Evolutionary conservation across 2,797 vertebrate species (phyloP), one percentile per base, ranked within the genome.

Genomic region (Coreius guichenoti): DNA sequence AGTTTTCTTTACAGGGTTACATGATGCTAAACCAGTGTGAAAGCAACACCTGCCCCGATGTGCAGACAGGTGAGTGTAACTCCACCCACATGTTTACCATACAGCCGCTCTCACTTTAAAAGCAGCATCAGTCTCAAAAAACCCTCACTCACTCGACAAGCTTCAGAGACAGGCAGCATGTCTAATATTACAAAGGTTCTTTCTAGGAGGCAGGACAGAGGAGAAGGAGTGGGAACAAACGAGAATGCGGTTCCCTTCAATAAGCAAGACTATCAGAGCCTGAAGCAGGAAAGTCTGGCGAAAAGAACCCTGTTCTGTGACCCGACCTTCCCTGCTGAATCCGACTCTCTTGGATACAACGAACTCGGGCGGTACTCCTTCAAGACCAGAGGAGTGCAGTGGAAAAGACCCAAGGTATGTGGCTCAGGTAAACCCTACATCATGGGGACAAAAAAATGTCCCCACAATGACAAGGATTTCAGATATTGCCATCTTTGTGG

Each of bases 271-370:
- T 97, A 94, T 3, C 91, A 95, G 85, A 33, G 86, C 16, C 93
- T 98, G 83, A 93, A 43, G 14, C 87, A 87, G 3, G 75, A 92
- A 43, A 96, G 96, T 79, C 89, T 97, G 83, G 91, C 88, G 82
- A 93, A 58, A 0, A 90, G 92, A 1, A 69, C 81, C 5, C 92
- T 97, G 36, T 98, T 97, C 67, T 93, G 95, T 8, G 97, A 98
- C 75, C 93, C 95, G 1, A 77, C 94, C 0, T 97, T 98, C 81
- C 96, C 96, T 0, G 94, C 96, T 0, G 88, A 88, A 23, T 90
- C 94, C 4, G 72, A 91, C 26, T 95, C 95, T 16, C 93, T 97
- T 2, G 96, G 96, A 43, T 97, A 95, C 93, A 96, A 96, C 86
- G 93, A 97, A 43, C 93, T 97, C 83, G 95, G 96, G 1, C 96